Percentiles rank a stretch among this genome's conserved stretches.
Conservation (phyloP, 2,888 invertebrate genomes). For the Phyllotreta cruciferae region DNA sequence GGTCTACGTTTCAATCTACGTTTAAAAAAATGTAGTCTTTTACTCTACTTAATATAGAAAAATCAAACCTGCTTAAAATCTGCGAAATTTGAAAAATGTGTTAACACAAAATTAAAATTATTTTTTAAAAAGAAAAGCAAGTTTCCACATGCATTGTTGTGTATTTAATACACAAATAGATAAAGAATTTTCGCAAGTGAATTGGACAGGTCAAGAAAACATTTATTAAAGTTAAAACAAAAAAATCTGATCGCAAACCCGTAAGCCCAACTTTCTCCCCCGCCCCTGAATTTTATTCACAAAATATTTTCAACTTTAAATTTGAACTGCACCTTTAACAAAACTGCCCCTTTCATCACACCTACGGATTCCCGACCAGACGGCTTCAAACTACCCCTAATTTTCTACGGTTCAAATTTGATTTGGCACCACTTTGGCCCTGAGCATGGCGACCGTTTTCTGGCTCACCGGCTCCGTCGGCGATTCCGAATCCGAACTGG, state of each 20-base stretch:
- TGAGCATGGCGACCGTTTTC: slow-evolving; percentile 58
- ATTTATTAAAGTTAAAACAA: not conserved
- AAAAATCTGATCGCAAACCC: not conserved
- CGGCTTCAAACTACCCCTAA: not conserved
- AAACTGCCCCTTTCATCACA: not conserved
- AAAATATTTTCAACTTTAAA: not conserved
- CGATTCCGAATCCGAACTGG: slow-evolving; percentile 64
- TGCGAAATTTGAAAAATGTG: too few species aligned
- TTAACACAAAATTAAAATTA: too few species aligned
- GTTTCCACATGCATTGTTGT: too few species aligned
- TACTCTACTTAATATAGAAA: too few species aligned
- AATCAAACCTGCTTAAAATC: too few species aligned
- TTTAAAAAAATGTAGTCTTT: not conserved
- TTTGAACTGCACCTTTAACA: not conserved
- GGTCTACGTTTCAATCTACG: not conserved
- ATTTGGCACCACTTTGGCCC: slow-evolving; percentile 59
- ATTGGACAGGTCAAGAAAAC: slow-evolving; percentile 14
- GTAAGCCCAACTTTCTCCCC: not conserved
- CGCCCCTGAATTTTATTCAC: not conserved
- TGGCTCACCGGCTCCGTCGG: slow-evolving; percentile 63
- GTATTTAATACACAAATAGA: too few species aligned
- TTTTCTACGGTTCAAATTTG: slow-evolving; percentile 44
- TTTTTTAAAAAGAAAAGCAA: too few species aligned
- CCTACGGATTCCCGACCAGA: slow-evolving; percentile 14
- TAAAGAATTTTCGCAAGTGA: not conserved